Base-by-base conservation (phyloP, 37 sponge, comb jelly and placozoan genomes). In the Chondrilla cf. caribensis region DNA sequence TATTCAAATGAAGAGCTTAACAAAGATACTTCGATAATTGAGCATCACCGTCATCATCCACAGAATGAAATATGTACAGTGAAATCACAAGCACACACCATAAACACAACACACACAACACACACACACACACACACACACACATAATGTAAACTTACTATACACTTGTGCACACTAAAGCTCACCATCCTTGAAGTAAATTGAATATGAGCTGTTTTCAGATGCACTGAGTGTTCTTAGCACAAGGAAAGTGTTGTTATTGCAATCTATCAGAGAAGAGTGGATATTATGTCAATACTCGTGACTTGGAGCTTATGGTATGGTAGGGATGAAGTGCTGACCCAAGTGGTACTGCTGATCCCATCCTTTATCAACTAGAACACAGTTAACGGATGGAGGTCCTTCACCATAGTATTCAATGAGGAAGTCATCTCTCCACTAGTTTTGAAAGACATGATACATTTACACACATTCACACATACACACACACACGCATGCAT, bases 391-490 rank as follows among this genome's bases (percentile, higher is more conserved):
- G 6, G 11, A n/a, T 4, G 65, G 4, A 8, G 9, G 31, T 33
- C 93, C 93, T 36, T 85, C 93, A 9, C 93, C 93, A 82, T 76
- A 92, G 43, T 92, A 92, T 82, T 92, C 93, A 65, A 92, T 80
- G 70, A 88, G 42, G 54, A 92, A 88, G 18, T 87, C 80, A 38
- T 80, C 47, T 35, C 82, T 54, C 60, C 55, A 83, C 80, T 86
- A 22, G 28, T 31, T 51, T 58, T 5, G 41, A 43, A n/a, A 47
- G 9, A 47, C 51, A 47, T 11, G n/a, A 47, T 11, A 47, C 51
- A 47, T 11, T 14, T 47, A 47, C 51, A 47, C 51, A 47, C 51
- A 47, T 11, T 14, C 51, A 47, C 51, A 47, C 51, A 47, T 47
- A 47, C 51, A 47, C 51, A 47, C 51, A 47, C 51, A 47, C 51